phyloP scores from a whole-genome alignment of 1,140 invertebrate species.

The Mylabris phalerata region DNA sequence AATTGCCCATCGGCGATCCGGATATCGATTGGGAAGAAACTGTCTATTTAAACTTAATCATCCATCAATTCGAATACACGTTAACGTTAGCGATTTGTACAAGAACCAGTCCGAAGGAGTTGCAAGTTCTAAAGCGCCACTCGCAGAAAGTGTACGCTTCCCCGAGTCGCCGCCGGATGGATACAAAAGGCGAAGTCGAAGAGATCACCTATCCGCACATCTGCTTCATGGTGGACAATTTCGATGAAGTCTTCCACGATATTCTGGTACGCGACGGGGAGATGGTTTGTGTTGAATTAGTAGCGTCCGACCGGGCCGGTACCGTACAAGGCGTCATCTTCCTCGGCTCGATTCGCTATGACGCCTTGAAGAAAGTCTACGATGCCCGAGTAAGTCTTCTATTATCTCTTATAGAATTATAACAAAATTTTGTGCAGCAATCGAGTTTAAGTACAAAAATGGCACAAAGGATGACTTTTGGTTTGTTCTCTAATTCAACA shows the following conservation, averaged over 20 bases:
- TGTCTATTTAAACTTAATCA: constrained; percentile 95
- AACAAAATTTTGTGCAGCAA: constrained; percentile 50
- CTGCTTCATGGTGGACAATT: constrained; percentile 98
- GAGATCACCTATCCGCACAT: constrained; percentile 99
- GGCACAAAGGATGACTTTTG: constrained; percentile 93
- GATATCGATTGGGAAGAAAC: constrained; percentile 99
- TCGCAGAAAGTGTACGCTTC: constrained; percentile 96
- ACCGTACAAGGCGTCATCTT: constrained; percentile 88
- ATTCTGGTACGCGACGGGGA: constrained; percentile 94
- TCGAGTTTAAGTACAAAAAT: constrained; percentile 90
- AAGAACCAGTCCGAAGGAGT: constrained; percentile 91
- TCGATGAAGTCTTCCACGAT: constrained; percentile 97
- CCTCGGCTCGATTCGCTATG: constrained; percentile 93
- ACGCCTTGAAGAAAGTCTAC: constrained; percentile 93
- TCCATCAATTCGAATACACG: constrained; percentile 98
- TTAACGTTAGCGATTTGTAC: constrained; percentile 96
- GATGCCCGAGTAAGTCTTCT: constrained; percentile 75
- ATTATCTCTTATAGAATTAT: background rate
- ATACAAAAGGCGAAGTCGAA: constrained; percentile 95
- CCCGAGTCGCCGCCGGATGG: constrained; percentile 92
- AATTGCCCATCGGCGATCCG: constrained; percentile 89
- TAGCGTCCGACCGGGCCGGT: constrained; percentile 80
- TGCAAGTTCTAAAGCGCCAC: constrained; percentile 88
- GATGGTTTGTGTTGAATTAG: constrained; percentile 96
- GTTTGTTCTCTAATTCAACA: constrained; percentile 71